A percentile compares a stretch with the other conserved stretches of the same genome.
phyloP scores from a whole-genome alignment of 2,888 invertebrate genomes.

The Drosophila affinis region DNA sequence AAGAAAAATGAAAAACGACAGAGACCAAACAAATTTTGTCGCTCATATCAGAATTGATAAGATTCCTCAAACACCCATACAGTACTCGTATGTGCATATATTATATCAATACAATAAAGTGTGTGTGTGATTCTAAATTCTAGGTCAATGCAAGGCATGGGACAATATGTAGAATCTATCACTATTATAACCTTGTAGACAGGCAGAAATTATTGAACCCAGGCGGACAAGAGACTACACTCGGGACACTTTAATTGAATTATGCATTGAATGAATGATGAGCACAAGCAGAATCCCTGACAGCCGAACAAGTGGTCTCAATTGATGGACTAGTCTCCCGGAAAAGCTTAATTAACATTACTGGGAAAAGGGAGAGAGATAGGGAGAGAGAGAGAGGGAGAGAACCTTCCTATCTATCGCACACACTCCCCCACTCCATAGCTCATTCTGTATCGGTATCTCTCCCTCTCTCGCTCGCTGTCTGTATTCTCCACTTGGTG shows the following conservation, averaged over 20 bases:
- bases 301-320: constrained; percentile 68
- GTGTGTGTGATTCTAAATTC: constrained; percentile 20
- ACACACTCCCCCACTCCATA: constrained; percentile 4
- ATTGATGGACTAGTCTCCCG: constrained; percentile 59
- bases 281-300: constrained; percentile 33
- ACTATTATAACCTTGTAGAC: constrained; percentile 40
- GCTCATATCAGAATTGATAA: constrained; percentile 62
- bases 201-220: constrained; percentile 37
- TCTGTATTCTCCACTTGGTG: constrained; percentile 61
- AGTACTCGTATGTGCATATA: constrained; percentile 1
- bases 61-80: not conserved
- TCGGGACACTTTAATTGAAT: constrained; percentile 46
- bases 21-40: constrained; percentile 62
- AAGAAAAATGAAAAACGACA: constrained; percentile 28
- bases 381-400: constrained; percentile 3
- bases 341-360: constrained; percentile 73
- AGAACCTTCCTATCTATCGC: constrained; percentile 3
- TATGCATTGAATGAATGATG: constrained; percentile 48
- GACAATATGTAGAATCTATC: constrained; percentile 26
- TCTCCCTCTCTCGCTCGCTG: constrained; percentile 10
- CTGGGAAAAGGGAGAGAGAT: constrained; percentile 57
- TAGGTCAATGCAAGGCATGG: constrained; percentile 47
- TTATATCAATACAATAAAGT: no score
- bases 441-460: constrained; percentile 2
- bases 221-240: constrained; percentile 22